A percentile compares a stretch with the other conserved stretches of the same genome.
Evolutionary conservation across 1,140 invertebrate genomes (phyloP).

Genomic region (Acromyrmex heyeri): DNA sequence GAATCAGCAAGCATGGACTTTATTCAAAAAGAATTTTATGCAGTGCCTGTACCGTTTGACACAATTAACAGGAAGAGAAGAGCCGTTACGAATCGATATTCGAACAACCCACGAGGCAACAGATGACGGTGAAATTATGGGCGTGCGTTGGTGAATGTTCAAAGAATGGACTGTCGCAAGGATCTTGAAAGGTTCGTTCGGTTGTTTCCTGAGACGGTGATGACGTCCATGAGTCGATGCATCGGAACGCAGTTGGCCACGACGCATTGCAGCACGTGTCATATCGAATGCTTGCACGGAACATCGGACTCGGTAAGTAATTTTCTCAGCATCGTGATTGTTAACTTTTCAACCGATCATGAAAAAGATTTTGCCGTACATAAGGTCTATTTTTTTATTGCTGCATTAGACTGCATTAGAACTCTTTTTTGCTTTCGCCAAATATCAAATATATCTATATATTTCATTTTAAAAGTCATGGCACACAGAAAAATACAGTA

Average conservation of each 20-base stretch:
- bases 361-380: neutral
- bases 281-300: neutral
- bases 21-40: neutral
- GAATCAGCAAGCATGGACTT: neutral
- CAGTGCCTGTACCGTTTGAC: neutral
- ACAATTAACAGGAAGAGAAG: slow-evolving; percentile 3
- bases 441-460: no score
- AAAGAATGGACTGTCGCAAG: neutral
- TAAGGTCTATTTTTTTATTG: neutral
- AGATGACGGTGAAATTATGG: slow-evolving; percentile 23
- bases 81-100: slow-evolving; percentile 30
- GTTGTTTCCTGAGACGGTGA: neutral
- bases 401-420: no score
- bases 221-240: neutral
- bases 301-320: slow-evolving; percentile 55
- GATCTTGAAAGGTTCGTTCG: neutral
- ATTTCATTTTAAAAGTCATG: no score
- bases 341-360: neutral
- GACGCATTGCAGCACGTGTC: slow-evolving; percentile 33
- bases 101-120: neutral
- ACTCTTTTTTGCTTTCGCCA: no score
- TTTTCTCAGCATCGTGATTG: neutral
- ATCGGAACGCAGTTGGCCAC: neutral
- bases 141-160: neutral
- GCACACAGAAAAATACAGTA: no score